phyloP scores from a whole-genome alignment of 2,888 invertebrate genomes.

The Tinea pellionella region DNA sequence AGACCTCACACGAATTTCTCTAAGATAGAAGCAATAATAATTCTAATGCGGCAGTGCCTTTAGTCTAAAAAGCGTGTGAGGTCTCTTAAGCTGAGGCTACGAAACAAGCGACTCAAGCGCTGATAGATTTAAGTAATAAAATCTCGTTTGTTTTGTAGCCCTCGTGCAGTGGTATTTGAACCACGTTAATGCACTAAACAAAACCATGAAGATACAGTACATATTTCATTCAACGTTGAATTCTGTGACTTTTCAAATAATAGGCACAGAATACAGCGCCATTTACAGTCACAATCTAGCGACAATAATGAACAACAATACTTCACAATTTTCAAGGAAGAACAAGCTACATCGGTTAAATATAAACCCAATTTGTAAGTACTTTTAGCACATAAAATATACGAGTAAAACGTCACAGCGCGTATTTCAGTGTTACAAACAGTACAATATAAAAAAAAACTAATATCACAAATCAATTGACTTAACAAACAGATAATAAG shows the following conservation, averaged over 20 bases:
- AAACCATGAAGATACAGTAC: constrained; percentile 1
- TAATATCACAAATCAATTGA: not conserved
- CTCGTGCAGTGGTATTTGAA: too few species aligned
- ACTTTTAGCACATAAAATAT: not conserved
- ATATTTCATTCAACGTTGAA: not conserved
- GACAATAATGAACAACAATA: not conserved
- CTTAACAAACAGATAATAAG: not conserved
- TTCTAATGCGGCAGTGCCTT: too few species aligned
- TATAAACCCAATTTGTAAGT: not conserved
- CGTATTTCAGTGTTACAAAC: not conserved
- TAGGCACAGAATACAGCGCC: not conserved
- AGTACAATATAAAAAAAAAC: not conserved
- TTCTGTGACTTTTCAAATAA: not conserved
- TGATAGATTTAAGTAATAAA: too few species aligned
- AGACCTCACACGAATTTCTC: too few species aligned
- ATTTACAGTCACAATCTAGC: not conserved
- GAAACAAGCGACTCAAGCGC: not conserved
- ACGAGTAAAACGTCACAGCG: not conserved
- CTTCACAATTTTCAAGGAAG: not conserved
- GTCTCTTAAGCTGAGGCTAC: not conserved
- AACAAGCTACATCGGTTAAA: not conserved
- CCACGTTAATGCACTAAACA: not conserved
- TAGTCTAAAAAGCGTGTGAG: too few species aligned
- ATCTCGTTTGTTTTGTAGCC: too few species aligned
- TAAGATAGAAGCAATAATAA: too few species aligned